Evolutionary conservation across 1,140 invertebrate species (phyloP).

Genomic region (Aethina tumida): DNA sequence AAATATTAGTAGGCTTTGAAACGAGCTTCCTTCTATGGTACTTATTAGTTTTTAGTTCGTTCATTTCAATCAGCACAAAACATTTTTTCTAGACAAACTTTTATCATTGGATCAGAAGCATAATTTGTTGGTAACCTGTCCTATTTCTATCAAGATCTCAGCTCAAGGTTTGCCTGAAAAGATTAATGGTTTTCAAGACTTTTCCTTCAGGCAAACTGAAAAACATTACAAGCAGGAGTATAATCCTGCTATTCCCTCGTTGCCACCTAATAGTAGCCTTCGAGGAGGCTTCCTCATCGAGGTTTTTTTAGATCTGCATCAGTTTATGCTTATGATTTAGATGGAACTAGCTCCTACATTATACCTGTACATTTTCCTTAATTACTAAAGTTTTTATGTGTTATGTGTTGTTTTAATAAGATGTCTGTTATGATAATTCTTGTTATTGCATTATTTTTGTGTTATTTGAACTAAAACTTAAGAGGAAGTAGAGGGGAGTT

Average conservation of each 20-base stretch:
- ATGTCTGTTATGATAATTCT: too few relatives aligned
- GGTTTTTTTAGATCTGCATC: constrained; percentile 23
- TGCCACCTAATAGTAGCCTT: constrained; percentile 22
- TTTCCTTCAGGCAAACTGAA: constrained; percentile 6
- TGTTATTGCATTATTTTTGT: too few relatives aligned
- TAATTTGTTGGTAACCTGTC: too few relatives aligned
- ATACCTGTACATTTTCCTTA: constrained; percentile 21
- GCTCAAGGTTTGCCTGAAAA: too few relatives aligned
- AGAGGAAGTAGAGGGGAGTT: too few relatives aligned
- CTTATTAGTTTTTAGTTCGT: neutral
- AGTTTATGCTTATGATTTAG: constrained; percentile 25
- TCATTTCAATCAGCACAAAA: too few relatives aligned
- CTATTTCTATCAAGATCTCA: too few relatives aligned
- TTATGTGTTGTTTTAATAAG: too few relatives aligned
- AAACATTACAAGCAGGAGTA: constrained; percentile 11
- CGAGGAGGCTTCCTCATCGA: constrained; percentile 23
- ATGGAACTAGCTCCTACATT: constrained; percentile 13
- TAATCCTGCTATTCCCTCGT: constrained; percentile 6
- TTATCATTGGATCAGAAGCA: constrained; percentile 1
- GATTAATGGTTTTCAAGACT: neutral
- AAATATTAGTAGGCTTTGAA: constrained; percentile 19
- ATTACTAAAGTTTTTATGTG: too few relatives aligned
- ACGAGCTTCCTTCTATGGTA: constrained; percentile 11
- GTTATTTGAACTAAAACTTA: too few relatives aligned
- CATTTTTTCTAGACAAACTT: constrained; percentile 8